Percentiles rank a stretch among this genome's conserved stretches.
These are phyloP conservation scores for Drosophila paulistorum DNA, from an alignment of 1,140 invertebrate species.

Conservation along the genomic window DNA sequence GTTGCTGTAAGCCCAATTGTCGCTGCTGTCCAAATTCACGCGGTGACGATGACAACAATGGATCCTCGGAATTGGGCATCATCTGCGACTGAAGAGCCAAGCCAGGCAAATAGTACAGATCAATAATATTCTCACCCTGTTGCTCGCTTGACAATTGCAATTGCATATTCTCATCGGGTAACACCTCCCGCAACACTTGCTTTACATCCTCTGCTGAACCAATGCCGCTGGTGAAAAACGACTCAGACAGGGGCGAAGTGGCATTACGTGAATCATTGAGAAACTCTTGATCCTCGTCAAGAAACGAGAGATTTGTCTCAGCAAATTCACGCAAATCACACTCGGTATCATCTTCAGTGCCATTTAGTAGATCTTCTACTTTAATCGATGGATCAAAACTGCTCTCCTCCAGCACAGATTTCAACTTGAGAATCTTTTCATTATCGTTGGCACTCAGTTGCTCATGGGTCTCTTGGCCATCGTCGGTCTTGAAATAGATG, in stretches of 20 bases:
- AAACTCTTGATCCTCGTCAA: constrained; percentile 83
- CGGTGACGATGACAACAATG: constrained; percentile 90
- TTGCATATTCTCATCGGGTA: constrained; percentile 88
- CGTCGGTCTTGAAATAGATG: constrained; percentile 70
- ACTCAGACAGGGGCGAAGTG: constrained; percentile 89
- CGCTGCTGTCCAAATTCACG: constrained; percentile 88
- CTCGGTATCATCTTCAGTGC: constrained; percentile 66
- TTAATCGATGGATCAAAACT: constrained; percentile 75
- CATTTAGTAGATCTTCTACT: constrained; percentile 75
- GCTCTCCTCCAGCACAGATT: constrained; percentile 78
- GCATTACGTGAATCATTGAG: constrained; percentile 86
- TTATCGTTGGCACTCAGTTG: constrained; percentile 82
- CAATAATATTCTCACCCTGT: constrained; percentile 76
- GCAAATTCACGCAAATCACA: constrained; percentile 79
- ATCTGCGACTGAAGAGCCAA: constrained; percentile 87
- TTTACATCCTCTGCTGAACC: constrained; percentile 92
- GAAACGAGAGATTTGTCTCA: constrained; percentile 79
- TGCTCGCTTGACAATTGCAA: constrained; percentile 65
- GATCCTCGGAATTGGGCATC: constrained; percentile 94
- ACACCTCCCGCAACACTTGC: constrained; percentile 90
- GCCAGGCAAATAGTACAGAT: constrained; percentile 80
- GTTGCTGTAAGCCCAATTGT: constrained; percentile 24
- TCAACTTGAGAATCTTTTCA: constrained; percentile 84
- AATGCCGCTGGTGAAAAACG: constrained; percentile 93
- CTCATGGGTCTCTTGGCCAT: constrained; percentile 41